Evolutionary conservation across 1,140 invertebrate species (phyloP), one percentile per base, ranked within the genome.

Genomic region (Pentalonia nigronervosa): DNA sequence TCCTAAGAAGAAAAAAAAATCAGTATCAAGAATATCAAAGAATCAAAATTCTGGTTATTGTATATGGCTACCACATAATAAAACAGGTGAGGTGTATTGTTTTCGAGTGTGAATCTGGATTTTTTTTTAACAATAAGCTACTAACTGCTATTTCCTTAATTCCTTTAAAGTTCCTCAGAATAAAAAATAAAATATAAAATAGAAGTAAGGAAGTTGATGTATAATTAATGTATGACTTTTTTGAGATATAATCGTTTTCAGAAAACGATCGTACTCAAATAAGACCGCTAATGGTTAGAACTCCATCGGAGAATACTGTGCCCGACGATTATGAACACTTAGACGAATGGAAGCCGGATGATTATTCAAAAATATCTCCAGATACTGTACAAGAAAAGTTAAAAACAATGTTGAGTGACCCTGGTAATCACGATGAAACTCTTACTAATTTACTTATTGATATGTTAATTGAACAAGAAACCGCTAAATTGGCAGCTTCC

Each of bases 401-500:
- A 83, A 93, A 93, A 17, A 93, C 81, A 8, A 86, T 93, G 91
- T 50, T 93, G 25, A 93, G 81, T 86, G 91, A 93, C 41, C 91
- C 91, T 36, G 91, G 84, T 36, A 91, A 94, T 41, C 84, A 93
- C 45, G 94, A 94, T 93, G 94, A 94, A 91, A 94, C 94, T 47
- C 56, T 94, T n/a, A 94, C 91, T 45, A 94, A 94, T 88, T 87
- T 94, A 8, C 86, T 94, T 21, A 94, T 94, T 56, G 94, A 94
- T 89, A 94, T 94, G 94, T 83, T 94, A 48, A 94, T 94, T 89
- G 94, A 94, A 88, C 94, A 94, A 91, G 94, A 94, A 94, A 94
- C 93, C 7, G 94, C 92, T 17, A 94, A 94, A 93, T 90, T 94
- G 36, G 86, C 88, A 7, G 93, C 93, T 47, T 94, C 94, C 53